These are phyloP conservation scores for Oligia latruncula DNA, from an alignment of 2,888 invertebrate species.

Conservation along the genomic window DNA sequence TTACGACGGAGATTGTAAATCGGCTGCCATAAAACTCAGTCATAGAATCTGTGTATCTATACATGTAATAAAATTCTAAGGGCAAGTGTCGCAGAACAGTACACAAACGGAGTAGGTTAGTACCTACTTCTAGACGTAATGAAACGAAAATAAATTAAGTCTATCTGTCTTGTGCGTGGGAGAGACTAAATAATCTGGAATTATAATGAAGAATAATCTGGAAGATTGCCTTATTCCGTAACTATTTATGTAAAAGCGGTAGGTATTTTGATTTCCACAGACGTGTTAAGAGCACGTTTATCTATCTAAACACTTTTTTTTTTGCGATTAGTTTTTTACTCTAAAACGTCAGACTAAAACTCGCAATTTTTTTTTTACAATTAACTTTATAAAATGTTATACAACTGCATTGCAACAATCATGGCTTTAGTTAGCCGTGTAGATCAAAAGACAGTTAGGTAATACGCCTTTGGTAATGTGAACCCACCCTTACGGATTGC, in stretches of 20 bases:
- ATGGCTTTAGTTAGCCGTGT: too few relatives aligned
- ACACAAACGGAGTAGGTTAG: conserved; percentile 35
- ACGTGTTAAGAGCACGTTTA: background rate
- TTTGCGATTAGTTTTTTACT: background rate
- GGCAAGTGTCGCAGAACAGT: conserved; percentile 27
- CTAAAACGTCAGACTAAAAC: background rate
- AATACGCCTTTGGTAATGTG: background rate
- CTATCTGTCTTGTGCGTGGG: conserved; percentile 32
- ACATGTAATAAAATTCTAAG: conserved; percentile 55
- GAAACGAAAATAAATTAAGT: conserved; percentile 39
- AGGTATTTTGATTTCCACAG: background rate
- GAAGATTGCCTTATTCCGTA: conserved; percentile 10
- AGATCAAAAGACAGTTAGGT: background rate
- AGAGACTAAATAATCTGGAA: conserved; percentile 32
- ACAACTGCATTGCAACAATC: background rate
- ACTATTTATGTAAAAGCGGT: background rate
- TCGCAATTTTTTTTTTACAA: background rate
- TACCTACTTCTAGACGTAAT: conserved; percentile 25
- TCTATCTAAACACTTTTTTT: background rate
- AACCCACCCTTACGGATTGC: conserved; percentile 17
- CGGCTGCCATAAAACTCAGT: conserved; percentile 75
- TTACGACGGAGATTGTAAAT: conserved; percentile 82
- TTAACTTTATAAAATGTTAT: background rate
- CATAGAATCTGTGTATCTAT: conserved; percentile 60
- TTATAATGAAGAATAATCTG: conserved; percentile 42